Percentiles rank a stretch among this genome's conserved stretches.
Evolutionary conservation across 2,113 vertebrate species (phyloP).

Genomic region (Colossoma macropomum): DNA sequence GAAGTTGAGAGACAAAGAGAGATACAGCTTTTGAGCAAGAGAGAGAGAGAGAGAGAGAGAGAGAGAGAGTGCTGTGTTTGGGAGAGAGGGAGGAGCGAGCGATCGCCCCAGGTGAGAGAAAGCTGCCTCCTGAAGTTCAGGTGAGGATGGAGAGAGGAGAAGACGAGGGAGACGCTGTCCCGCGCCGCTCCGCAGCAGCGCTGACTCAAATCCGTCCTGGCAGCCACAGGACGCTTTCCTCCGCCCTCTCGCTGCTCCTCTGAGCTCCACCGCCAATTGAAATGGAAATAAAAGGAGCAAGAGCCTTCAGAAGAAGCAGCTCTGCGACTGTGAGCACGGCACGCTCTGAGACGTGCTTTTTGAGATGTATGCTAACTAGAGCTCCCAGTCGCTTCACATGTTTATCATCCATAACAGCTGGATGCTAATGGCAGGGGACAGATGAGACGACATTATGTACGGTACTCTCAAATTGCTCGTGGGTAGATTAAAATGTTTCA

Average conservation of each 20-base stretch:
- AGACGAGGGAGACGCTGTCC: conserved; percentile 45
- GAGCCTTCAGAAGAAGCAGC: conserved; percentile 54
- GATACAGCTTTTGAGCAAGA: neutral
- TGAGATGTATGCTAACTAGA: conserved; percentile 11
- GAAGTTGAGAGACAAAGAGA: neutral
- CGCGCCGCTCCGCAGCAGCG: conserved; percentile 45
- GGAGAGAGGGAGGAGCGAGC: neutral
- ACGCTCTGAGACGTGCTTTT: neutral
- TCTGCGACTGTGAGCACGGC: neutral
- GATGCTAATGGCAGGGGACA: conserved; percentile 26
- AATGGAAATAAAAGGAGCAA: conserved; percentile 76
- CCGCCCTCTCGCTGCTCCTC: conserved; percentile 64
- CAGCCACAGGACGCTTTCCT: conserved; percentile 65
- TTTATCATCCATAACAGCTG: conserved; percentile 23
- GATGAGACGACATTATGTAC: neutral
- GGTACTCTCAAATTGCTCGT: neutral
- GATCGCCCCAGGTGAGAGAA: conserved; percentile 45
- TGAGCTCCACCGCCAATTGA: conserved; percentile 57
- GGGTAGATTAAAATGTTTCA: neutral
- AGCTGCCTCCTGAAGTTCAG: conserved; percentile 36
- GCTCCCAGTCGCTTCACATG: conserved; percentile 5
- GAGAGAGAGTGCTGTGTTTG: neutral
- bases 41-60: neutral
- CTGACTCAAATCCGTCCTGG: conserved; percentile 68
- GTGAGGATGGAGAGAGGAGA: conserved; percentile 37